phyloP scores from a whole-genome alignment of 30 jellyfish, hydroid and myxozoan genomes.

The Aurelia sp. region DNA sequence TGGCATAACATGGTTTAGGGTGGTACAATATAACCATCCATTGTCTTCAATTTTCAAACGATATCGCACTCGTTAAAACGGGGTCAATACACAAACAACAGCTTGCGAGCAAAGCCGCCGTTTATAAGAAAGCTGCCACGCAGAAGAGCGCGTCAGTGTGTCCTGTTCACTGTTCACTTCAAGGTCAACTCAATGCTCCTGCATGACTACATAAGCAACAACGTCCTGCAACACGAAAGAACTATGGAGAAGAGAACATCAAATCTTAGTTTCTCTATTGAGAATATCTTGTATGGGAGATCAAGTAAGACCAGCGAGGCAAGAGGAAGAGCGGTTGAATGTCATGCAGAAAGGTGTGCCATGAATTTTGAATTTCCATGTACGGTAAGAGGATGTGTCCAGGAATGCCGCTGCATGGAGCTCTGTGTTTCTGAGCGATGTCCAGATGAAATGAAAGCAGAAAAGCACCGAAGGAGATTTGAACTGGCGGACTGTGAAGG shows the following conservation, averaged over 20 bases:
- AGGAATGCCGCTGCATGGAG: slow-evolving; percentile 13
- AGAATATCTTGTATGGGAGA: slow-evolving; percentile 53
- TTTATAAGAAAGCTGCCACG: slow-evolving; percentile 25
- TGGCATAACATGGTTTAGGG: slow-evolving; percentile 63
- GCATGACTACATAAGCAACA: background rate
- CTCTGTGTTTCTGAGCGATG: slow-evolving; percentile 31
- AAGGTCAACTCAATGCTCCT: slow-evolving; percentile 1
- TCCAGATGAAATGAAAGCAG: slow-evolving; percentile 7
- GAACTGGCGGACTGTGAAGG: slow-evolving; percentile 26
- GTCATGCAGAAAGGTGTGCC: slow-evolving; percentile 5
- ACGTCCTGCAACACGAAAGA: background rate
- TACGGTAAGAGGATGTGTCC: slow-evolving; percentile 33
- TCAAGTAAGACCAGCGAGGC: slow-evolving; percentile 24
- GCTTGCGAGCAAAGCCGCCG: slow-evolving; percentile 1
- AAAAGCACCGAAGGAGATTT: slow-evolving; percentile 26
- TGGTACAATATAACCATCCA: slow-evolving; percentile 50
- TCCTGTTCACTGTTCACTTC: slow-evolving; percentile 1
- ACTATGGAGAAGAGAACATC: slow-evolving; percentile 29
- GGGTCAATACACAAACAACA: slow-evolving; percentile 43
- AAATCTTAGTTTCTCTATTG: slow-evolving; percentile 53
- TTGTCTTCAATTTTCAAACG: slow-evolving; percentile 31
- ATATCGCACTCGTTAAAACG: slow-evolving; percentile 18
- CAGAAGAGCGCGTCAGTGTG: slow-evolving; percentile 6
- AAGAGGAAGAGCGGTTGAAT: slow-evolving; percentile 9
- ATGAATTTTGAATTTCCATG: slow-evolving; percentile 1